phyloP scores from a whole-genome alignment of 2,888 invertebrate genomes.

The Dasypolia templi region DNA sequence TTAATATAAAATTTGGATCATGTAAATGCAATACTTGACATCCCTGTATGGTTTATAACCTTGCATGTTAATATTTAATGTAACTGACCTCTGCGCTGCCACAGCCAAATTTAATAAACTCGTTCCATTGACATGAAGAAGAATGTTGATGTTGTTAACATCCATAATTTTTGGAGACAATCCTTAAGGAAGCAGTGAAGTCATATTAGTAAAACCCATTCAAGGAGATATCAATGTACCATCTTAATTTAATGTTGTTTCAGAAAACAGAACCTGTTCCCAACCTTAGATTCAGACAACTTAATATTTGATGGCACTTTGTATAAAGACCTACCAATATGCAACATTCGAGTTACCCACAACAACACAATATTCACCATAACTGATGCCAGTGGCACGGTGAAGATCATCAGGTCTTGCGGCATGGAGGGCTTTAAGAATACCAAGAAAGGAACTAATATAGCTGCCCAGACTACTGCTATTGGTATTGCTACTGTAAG shows the following conservation, averaged over 20 bases:
- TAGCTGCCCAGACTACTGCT: constrained; percentile 98
- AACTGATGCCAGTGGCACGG: constrained; percentile 92
- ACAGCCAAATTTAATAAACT: not conserved
- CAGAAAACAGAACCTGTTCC: constrained; percentile 93
- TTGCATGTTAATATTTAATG: not conserved
- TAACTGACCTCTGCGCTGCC: not conserved
- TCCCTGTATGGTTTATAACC: not conserved
- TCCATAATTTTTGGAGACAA: not conserved
- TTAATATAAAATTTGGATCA: constrained; percentile 13
- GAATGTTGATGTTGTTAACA: not conserved
- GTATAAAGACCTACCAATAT: constrained; percentile 95
- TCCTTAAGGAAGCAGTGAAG: not conserved
- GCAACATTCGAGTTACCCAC: constrained; percentile 94
- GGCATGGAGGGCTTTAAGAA: constrained; percentile 99
- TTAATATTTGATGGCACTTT: constrained; percentile 93
- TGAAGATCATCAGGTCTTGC: constrained; percentile 93
- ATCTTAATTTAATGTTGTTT: constrained; percentile 67
- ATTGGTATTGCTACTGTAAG: constrained; percentile 94
- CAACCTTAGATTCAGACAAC: constrained; percentile 93
- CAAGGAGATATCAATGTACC: not conserved
- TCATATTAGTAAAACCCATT: not conserved
- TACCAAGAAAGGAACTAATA: constrained; percentile 98
- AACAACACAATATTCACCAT: constrained; percentile 97
- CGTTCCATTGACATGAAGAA: too few relatives aligned
- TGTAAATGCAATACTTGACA: not conserved